Evolutionary conservation across 1,140 invertebrate species (phyloP), one percentile per base, ranked within the genome.

Genomic region (Bombus superbus): DNA sequence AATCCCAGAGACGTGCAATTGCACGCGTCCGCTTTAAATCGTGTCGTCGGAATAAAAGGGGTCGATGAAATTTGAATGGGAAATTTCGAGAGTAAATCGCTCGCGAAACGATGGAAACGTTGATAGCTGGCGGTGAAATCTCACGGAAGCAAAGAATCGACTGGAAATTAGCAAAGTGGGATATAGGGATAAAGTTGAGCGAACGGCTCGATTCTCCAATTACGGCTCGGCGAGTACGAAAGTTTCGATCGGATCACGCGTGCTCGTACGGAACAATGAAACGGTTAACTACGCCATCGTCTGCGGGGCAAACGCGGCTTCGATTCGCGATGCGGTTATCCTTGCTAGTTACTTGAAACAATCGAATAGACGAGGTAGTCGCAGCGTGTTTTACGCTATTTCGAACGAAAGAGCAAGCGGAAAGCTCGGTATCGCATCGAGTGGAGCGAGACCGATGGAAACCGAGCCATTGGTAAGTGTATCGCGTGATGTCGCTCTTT

Each of bases 401-500:
- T 42, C n/a, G 62, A 47, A 66, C 0, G 6, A 10, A 40, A 5
- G 5, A 53, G 0, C 66, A 3, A 13, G 0, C 32, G 13, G 13
- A 68, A 68, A 32, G 15, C 6, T 32, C 18, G 18, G 22, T 32
- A 32, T 32, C 32, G 59, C 9, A 38, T 35, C 35, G 18, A 42
- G 57, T 8, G 22, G 18, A 53, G 47, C 47, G 47, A 22, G 8
- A 53, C 5, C 18, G 47, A 53, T 18, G 0, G 47, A 53, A 6
- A 53, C 47, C 18, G 47, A 53, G 47, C 47, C 18, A 28, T 35
- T 5, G 68, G 57, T 4, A 18, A 25, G 86, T 15, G 1, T 91
- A 91, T 93, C 92, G 92, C 92, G 92, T 90, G 93, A 92, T 87
- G 81, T 82, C 47, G 83, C 81, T 86, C 89, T 92, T 84, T 57